Evolutionary conservation across 2,797 vertebrate genomes (phyloP).

Genomic region (Enteromius fasciolatus): DNA sequence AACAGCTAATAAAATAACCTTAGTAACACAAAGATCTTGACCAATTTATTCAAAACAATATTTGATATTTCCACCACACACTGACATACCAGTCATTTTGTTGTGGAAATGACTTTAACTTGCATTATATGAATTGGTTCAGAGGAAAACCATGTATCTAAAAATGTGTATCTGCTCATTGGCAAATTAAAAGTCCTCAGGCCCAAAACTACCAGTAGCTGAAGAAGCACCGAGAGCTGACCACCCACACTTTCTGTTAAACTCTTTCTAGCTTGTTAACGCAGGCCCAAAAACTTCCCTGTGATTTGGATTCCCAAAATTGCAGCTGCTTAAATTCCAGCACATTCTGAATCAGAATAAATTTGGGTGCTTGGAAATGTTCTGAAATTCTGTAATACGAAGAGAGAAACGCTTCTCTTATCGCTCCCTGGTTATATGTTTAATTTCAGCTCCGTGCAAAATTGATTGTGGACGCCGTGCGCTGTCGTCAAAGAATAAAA

Average conservation of each 20-base stretch:
- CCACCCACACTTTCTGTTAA: neutral
- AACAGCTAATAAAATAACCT: neutral
- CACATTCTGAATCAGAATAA: constrained; percentile 43
- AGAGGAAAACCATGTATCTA: neutral
- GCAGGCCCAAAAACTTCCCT: neutral
- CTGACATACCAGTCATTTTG: neutral
- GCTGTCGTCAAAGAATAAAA: constrained; percentile 39
- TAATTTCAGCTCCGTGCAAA: constrained; percentile 53
- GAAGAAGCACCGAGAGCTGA: neutral
- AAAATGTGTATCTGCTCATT: too few relatives aligned
- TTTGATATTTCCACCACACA: neutral
- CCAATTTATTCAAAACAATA: neutral
- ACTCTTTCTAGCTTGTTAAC: neutral
- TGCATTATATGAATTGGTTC: neutral
- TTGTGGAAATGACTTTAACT: neutral
- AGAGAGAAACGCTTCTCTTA: constrained; percentile 48
- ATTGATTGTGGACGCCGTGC: constrained; percentile 53
- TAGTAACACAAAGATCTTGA: neutral
- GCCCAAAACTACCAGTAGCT: neutral
- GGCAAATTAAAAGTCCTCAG: neutral
- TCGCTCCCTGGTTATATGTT: constrained; percentile 47
- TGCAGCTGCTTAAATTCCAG: neutral
- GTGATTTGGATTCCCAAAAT: neutral
- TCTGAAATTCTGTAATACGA: constrained; percentile 36
- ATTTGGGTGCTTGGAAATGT: constrained; percentile 49